A percentile compares a stretch with the other conserved stretches of the same genome.
These are phyloP conservation scores for Argopecten irradians DNA, from an alignment of 1,140 invertebrate genomes.

Conservation along the genomic window DNA sequence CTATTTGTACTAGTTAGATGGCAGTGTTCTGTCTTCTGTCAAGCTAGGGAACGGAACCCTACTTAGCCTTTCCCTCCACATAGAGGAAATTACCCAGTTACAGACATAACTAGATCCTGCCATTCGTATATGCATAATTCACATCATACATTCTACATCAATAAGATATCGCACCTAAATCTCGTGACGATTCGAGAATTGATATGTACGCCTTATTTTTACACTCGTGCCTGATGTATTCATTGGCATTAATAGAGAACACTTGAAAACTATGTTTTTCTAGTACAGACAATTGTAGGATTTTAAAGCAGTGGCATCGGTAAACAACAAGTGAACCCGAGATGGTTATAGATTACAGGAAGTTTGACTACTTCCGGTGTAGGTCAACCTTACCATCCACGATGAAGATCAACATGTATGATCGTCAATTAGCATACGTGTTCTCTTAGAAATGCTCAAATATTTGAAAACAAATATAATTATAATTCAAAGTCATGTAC, in stretches of 20 bases:
- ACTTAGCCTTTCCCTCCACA: neutral
- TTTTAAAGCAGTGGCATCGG: neutral
- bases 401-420: neutral
- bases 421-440: neutral
- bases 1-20: too few species aligned
- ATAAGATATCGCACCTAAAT: neutral
- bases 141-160: neutral
- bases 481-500: too few species aligned
- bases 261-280: neutral
- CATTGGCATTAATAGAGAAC: neutral
- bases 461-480: too few species aligned
- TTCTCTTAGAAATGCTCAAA: too few species aligned
- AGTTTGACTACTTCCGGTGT: neutral
- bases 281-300: neutral
- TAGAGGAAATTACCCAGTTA: neutral
- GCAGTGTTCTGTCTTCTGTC: too few species aligned
- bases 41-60: too few species aligned
- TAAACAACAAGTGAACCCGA: neutral
- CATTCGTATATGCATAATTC: neutral
- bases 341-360: neutral
- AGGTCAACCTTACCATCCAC: neutral
- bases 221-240: neutral
- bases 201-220: neutral
- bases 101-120: neutral
- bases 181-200: neutral